Percentiles rank a stretch among this genome's conserved stretches.
phyloP scores from a whole-genome alignment of 2,797 vertebrate genomes.

The Vultur gryphus region DNA sequence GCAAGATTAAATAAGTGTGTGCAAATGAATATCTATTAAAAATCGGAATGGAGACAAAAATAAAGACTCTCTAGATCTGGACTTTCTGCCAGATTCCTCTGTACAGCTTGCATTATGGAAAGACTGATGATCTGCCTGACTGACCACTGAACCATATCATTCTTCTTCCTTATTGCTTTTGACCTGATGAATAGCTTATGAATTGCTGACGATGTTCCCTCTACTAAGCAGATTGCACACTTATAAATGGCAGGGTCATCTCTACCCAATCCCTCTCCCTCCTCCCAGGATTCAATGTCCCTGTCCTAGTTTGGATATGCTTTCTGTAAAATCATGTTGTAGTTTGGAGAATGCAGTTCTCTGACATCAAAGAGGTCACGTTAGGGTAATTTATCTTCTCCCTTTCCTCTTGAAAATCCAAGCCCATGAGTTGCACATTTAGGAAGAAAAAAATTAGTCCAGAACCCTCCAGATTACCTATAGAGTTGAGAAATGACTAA shows the following conservation, averaged over 20 bases:
- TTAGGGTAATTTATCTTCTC: background rate
- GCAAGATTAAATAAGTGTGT: background rate
- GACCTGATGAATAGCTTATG: background rate
- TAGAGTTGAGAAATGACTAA: background rate
- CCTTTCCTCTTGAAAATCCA: background rate
- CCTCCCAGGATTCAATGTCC: background rate
- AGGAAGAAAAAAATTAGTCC: background rate
- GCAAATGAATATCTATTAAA: background rate
- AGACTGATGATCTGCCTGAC: conserved; percentile 3
- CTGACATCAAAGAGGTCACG: background rate
- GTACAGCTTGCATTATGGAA: background rate
- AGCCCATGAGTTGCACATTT: background rate
- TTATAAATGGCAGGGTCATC: background rate
- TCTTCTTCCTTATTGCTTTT: conserved; percentile 6
- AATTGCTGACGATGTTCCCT: background rate
- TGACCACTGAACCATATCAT: background rate
- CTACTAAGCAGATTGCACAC: background rate
- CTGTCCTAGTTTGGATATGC: background rate
- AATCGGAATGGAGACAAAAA: background rate
- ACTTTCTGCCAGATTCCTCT: background rate
- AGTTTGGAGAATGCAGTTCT: background rate
- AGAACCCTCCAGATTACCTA: background rate
- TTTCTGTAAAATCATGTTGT: background rate
- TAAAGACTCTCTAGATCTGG: background rate
- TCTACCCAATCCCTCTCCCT: background rate